These are phyloP conservation scores for Cuniculus paca DNA, from an alignment of 2,797 vertebrate species.

Conservation along the genomic window DNA sequence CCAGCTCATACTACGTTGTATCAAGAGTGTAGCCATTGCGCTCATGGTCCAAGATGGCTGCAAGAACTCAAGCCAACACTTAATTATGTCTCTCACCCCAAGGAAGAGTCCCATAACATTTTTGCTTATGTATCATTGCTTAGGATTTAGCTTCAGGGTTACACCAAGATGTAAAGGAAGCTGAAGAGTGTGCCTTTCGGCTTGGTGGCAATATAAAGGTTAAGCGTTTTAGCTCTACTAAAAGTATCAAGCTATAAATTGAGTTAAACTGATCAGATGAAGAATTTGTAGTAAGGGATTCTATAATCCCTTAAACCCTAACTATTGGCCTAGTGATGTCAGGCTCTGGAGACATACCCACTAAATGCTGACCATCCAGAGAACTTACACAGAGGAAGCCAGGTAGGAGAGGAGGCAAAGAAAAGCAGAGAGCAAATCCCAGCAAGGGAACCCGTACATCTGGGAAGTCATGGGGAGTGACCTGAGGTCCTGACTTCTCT, in stretches of 20 bases:
- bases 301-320: background rate
- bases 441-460: accelerated
- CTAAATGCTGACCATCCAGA: no score
- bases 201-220: slow-evolving; percentile 15
- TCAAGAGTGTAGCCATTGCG: background rate
- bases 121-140: background rate
- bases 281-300: background rate
- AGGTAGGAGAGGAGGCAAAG: background rate
- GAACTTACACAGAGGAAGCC: background rate
- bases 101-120: background rate
- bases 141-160: background rate
- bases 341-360: background rate
- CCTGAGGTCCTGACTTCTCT: background rate
- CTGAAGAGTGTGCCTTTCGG: background rate
- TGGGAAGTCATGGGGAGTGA: background rate
- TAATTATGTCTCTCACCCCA: background rate
- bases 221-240: slow-evolving; percentile 16
- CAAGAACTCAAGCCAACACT: background rate
- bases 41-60: background rate
- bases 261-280: background rate
- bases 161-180: background rate
- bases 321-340: background rate
- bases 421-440: background rate
- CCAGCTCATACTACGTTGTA: background rate
- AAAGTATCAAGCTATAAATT: background rate